Evolutionary conservation across 2,888 invertebrate species (phyloP).

Genomic region (Globia sparganii): DNA sequence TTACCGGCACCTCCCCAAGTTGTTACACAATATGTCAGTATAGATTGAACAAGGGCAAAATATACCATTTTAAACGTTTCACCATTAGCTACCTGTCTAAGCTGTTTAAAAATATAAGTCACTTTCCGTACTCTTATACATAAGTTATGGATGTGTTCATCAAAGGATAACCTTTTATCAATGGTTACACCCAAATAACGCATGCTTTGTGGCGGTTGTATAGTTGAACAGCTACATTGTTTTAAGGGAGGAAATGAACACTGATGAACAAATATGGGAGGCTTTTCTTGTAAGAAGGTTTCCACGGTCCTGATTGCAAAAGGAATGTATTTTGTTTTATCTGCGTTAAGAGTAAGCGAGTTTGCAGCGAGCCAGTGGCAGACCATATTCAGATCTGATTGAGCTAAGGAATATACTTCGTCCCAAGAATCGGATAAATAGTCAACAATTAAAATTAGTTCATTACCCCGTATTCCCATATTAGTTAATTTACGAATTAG

Average conservation of each 20-base stretch:
- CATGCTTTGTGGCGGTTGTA: background rate
- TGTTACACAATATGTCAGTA: slow-evolving; percentile 1
- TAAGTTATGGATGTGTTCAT: background rate
- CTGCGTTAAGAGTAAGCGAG: no score
- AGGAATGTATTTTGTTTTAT: no score
- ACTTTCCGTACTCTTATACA: slow-evolving; percentile 1
- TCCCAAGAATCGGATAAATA: background rate
- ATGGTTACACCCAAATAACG: background rate
- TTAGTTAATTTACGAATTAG: background rate
- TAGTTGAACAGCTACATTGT: background rate
- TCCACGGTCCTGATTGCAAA: no score
- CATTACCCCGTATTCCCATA: slow-evolving; percentile 3
- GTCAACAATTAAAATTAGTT: background rate
- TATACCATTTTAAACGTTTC: slow-evolving; percentile 6
- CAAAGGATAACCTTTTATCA: background rate
- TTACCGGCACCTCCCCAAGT: background rate
- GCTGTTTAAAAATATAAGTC: no score
- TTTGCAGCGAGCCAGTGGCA: no score
- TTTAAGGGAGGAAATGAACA: background rate
- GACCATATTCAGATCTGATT: no score
- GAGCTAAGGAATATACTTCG: no score
- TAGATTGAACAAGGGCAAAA: background rate
- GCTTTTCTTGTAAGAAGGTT: background rate
- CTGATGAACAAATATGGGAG: background rate
- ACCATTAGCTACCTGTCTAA: background rate